These are phyloP conservation scores for Eretmocerus hayati DNA, from an alignment of 2,888 invertebrate species.

Conservation along the genomic window DNA sequence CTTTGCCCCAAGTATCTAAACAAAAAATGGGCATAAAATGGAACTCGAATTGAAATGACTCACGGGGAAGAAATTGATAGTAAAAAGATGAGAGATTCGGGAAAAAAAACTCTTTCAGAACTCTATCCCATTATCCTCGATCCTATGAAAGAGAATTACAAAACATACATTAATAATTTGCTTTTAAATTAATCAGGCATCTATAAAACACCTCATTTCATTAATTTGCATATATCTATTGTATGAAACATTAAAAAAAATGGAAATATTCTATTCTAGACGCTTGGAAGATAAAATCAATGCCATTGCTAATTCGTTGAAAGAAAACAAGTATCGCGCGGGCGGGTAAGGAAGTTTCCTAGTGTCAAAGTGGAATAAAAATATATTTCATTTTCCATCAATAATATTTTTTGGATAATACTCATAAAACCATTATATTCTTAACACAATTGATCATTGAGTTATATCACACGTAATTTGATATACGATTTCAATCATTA, in stretches of 20 bases:
- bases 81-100: no score
- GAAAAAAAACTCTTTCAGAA: no score
- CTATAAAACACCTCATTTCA: neutral
- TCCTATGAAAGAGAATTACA: no score
- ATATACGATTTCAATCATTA: no score
- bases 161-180: neutral
- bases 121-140: no score
- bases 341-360: slow-evolving; percentile 24
- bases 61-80: no score
- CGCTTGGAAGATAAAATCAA: slow-evolving; percentile 25
- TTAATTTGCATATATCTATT: no score
- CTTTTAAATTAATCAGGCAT: neutral
- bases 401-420: slow-evolving; percentile 3
- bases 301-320: slow-evolving; percentile 24
- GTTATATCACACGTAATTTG: no score
- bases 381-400: neutral
- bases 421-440: slow-evolving; percentile 3
- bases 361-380: slow-evolving; percentile 20
- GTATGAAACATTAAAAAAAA: neutral
- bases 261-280: slow-evolving; percentile 20
- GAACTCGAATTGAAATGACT: no score
- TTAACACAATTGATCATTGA: no score
- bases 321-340: slow-evolving; percentile 25
- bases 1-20: no score
- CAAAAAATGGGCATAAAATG: no score